Evolutionary conservation across 2,797 vertebrate species (phyloP).

Genomic region (Euthynnus affinis): DNA sequence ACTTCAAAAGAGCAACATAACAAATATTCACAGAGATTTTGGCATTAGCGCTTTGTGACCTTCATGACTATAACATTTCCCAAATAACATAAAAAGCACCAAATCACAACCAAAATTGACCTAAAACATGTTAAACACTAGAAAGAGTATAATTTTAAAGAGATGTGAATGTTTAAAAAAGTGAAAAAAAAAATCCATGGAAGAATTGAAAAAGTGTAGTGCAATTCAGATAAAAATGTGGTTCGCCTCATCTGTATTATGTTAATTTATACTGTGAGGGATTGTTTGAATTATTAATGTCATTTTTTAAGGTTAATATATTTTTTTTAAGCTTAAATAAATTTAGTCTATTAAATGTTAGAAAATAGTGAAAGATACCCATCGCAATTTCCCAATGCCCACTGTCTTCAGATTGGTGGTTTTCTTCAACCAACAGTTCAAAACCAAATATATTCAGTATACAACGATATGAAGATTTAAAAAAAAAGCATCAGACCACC

Average conservation of each 20-base stretch:
- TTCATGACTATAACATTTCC: not conserved
- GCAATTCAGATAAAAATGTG: not conserved
- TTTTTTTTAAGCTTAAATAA: too few relatives aligned
- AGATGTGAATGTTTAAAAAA: not conserved
- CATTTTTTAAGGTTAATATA: too few relatives aligned
- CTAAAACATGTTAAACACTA: not conserved
- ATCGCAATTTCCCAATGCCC: too few relatives aligned
- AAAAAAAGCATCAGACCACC: too few relatives aligned
- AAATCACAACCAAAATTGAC: not conserved
- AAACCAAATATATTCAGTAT: too few relatives aligned
- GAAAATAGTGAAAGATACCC: too few relatives aligned
- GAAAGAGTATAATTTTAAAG: not conserved
- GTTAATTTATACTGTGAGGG: not conserved
- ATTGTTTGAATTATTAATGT: too few relatives aligned
- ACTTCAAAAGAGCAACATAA: not conserved
- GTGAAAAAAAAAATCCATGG: not conserved
- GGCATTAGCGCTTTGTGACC: not conserved
- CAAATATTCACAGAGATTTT: not conserved
- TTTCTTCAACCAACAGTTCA: too few relatives aligned
- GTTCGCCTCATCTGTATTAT: not conserved
- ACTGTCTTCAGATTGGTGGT: too few relatives aligned
- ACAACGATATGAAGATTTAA: too few relatives aligned
- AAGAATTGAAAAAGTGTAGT: slow-evolving; percentile 1
- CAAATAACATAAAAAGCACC: not conserved
- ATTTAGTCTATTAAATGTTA: too few relatives aligned